Evolutionary conservation across 2,113 vertebrate genomes (phyloP), one percentile per base, ranked within the genome.

Genomic region (Eptesicus fuscus): DNA sequence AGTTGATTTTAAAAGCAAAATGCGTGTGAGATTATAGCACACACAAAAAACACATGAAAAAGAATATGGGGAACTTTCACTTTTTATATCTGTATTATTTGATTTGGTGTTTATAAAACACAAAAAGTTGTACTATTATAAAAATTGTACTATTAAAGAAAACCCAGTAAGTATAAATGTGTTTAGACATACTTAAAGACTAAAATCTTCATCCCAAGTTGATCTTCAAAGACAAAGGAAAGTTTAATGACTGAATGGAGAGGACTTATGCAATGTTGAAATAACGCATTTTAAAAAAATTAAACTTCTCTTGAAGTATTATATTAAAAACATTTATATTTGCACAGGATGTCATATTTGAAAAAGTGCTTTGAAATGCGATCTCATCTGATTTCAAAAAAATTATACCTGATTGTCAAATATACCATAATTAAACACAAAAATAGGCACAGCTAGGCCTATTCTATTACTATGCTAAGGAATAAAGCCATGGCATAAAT

Each of bases 1-100:
- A 92, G 83, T 1, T 74, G n/a, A 65, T 51, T 65, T 91, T 18
- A 85, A 94, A 92, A 88, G 28, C 18, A 84, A 90, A 96, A 80
- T 47, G 13, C 25, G 44, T n/a, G 20, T 14, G n/a, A 90, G 30
- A 47, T 67, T 88, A 87, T 4, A 95, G 37, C 4, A 83, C 37
- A 37, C 37, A 37, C 37, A 65, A 61, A 84, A 71, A 25, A 59
- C 23, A 90, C 14, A 65, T 65, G 63, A 47, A 67, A 94, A 88
- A 87, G 8, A 82, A 65, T 25, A 40, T 20, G 30, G 4, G 18
- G 49, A 91, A 92, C 3, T 82, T 78, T 77, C 28, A 17, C 17
- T 47, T 93, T 89, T 79, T 70, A 74, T 25, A 59, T 76, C 4
- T 23, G 6, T 65, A 63, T 63, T 63, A 83, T 63, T 63, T 83